Conservation (phyloP, 2,797 vertebrate species). For the Cyprinodon diabolis region DNA sequence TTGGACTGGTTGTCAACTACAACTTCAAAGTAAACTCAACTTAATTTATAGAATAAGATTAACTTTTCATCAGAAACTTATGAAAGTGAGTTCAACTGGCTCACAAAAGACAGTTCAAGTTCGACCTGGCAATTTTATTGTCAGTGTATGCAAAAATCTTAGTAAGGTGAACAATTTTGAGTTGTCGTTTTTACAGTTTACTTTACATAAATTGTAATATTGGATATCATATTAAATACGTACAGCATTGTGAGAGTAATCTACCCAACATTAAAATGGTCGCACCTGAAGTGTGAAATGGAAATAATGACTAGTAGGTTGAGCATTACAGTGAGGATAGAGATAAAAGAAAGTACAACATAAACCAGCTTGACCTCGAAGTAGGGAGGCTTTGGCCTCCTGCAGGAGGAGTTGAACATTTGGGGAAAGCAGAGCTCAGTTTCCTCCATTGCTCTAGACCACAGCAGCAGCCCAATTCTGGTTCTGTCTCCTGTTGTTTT, state of each 20-base stretch:
- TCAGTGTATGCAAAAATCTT: too few species aligned
- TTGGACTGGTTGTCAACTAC: too few species aligned
- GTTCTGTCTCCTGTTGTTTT: background rate
- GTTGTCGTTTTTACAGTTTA: too few species aligned
- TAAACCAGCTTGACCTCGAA: background rate
- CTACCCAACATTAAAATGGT: background rate
- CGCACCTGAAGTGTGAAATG: conserved; percentile 5
- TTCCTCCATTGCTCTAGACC: background rate
- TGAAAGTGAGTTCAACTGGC: too few species aligned
- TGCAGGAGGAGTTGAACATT: conserved; percentile 29
- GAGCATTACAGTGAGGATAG: conserved; percentile 14
- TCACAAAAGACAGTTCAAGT: too few species aligned
- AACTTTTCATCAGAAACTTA: too few species aligned
- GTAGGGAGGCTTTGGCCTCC: background rate
- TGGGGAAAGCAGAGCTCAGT: conserved; percentile 38
- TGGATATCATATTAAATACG: background rate
- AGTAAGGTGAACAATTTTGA: too few species aligned
- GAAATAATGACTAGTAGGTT: conserved; percentile 29
- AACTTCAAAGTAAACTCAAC: too few species aligned
- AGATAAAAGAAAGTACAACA: conserved; percentile 8
- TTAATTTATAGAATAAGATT: too few species aligned
- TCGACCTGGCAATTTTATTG: too few species aligned
- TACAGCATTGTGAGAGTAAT: background rate
- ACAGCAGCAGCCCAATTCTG: background rate
- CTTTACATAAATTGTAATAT: background rate